A percentile compares a stretch with the other conserved stretches of the same genome.
Conservation (phyloP, 2,113 vertebrate species). For the Sprattus sprattus region DNA sequence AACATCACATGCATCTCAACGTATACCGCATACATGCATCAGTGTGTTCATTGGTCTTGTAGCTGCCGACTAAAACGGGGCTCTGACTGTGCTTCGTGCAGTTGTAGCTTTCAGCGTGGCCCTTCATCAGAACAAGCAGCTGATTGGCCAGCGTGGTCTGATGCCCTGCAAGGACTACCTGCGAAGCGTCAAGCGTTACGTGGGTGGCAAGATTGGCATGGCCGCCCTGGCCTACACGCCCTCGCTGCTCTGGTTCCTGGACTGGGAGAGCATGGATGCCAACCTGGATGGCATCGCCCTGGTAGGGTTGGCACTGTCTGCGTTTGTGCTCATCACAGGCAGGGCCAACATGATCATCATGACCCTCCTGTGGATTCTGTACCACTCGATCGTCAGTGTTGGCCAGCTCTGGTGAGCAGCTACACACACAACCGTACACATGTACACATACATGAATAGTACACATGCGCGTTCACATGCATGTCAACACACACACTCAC, state of each 20-base stretch:
- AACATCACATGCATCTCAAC: too few species aligned
- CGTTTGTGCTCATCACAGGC: slow-evolving; percentile 78
- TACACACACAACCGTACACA: neutral
- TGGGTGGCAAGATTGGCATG: slow-evolving; percentile 73
- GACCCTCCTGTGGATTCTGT: slow-evolving; percentile 83
- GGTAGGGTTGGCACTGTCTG: slow-evolving; percentile 74
- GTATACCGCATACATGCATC: too few species aligned
- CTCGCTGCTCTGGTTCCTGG: slow-evolving; percentile 85
- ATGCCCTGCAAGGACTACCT: slow-evolving; percentile 81
- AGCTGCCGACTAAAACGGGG: too few species aligned
- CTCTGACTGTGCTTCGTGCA: slow-evolving; percentile 48
- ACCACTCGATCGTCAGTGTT: slow-evolving; percentile 87
- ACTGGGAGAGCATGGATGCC: slow-evolving; percentile 85
- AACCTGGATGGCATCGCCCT: slow-evolving; percentile 81
- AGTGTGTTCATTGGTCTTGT: too few species aligned
- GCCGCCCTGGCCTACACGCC: slow-evolving; percentile 79
- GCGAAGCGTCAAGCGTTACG: slow-evolving; percentile 77
- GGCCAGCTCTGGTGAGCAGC: slow-evolving; percentile 91
- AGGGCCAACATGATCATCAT: slow-evolving; percentile 91
- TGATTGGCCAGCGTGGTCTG: slow-evolving; percentile 85
- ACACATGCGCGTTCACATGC: neutral
- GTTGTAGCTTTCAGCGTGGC: slow-evolving; percentile 90
- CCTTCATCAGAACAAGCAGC: slow-evolving; percentile 88
- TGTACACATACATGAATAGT: neutral
- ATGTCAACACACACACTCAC: neutral